phyloP scores from a whole-genome alignment of 2,888 invertebrate genomes.

The Pollenia angustigena region DNA sequence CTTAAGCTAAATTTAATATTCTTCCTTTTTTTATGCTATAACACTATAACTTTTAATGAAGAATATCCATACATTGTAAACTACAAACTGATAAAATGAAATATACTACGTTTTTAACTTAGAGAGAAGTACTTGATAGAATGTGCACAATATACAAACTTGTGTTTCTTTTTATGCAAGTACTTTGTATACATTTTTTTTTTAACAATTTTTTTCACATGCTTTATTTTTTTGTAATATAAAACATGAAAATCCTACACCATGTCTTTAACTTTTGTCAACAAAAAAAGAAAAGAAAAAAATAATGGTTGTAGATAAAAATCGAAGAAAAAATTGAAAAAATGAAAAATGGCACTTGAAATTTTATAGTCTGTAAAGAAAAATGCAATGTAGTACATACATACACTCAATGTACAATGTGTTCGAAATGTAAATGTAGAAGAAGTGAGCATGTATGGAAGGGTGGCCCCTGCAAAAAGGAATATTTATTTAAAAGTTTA shows the following conservation, averaged over 20 bases:
- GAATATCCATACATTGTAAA: slow-evolving; percentile 29
- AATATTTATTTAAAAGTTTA: background rate
- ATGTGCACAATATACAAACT: slow-evolving; percentile 24
- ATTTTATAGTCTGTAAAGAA: slow-evolving; percentile 63
- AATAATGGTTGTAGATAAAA: background rate
- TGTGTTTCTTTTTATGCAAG: slow-evolving; percentile 1
- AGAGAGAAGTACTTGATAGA: slow-evolving; percentile 11
- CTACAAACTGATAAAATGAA: slow-evolving; percentile 44
- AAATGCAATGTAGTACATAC: slow-evolving; percentile 43
- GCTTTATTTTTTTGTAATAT: slow-evolving; percentile 16
- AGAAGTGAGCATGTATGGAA: background rate
- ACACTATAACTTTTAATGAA: background rate
- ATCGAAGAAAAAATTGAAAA: slow-evolving; percentile 11
- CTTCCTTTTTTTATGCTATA: background rate
- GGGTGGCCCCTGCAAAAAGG: background rate
- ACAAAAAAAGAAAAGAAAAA: slow-evolving; percentile 22
- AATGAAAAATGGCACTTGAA: slow-evolving; percentile 52
- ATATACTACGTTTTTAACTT: slow-evolving; percentile 20
- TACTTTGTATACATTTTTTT: slow-evolving; percentile 8
- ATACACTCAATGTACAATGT: slow-evolving; percentile 8
- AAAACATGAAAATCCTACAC: slow-evolving; percentile 44
- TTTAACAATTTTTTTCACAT: background rate
- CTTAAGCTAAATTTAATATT: background rate
- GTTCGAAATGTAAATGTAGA: slow-evolving; percentile 22
- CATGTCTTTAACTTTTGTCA: slow-evolving; percentile 53